Percentiles rank a stretch among this genome's conserved stretches.
Conservation (phyloP, 2,113 vertebrate genomes). For the Erythrocercus mccallii region DNA sequence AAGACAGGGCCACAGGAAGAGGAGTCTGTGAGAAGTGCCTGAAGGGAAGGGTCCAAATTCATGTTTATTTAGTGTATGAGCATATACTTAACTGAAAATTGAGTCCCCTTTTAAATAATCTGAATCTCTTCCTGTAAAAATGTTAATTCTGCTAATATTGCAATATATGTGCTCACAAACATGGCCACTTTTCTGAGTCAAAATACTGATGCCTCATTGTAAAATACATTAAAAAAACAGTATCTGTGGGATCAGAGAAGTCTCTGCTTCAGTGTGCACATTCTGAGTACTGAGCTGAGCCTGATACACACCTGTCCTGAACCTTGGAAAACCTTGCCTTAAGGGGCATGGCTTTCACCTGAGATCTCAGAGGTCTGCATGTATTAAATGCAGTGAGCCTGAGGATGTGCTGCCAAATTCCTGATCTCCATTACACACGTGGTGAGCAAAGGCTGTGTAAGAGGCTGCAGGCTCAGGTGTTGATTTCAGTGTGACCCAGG, state of each 20-base stretch:
- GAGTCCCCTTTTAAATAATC: not conserved
- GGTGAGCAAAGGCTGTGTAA: not conserved
- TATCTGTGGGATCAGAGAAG: not conserved
- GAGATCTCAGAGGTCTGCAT: not conserved
- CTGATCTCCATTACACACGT: not conserved
- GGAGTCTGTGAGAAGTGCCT: not conserved
- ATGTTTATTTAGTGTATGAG: not conserved
- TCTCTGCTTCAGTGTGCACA: not conserved
- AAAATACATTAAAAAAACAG: not conserved
- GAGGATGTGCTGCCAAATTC: not conserved
- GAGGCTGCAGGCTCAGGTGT: not conserved
- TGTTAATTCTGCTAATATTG: not conserved
- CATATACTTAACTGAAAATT: not conserved
- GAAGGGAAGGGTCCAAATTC: not conserved
- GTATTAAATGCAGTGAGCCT: not conserved
- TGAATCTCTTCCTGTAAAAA: not conserved
- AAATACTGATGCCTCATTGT: not conserved
- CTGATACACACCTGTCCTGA: not conserved
- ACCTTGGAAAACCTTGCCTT: not conserved
- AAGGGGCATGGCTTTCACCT: not conserved
- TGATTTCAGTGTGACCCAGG: not conserved
- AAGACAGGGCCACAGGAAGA: not conserved
- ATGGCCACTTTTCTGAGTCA: not conserved
- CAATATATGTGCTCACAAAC: not conserved
- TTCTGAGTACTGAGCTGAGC: not conserved